A percentile compares a stretch with the other conserved stretches of the same genome.
Evolutionary conservation across 1,140 invertebrate genomes (phyloP).

Genomic region (Brevipalpus yothersi): DNA sequence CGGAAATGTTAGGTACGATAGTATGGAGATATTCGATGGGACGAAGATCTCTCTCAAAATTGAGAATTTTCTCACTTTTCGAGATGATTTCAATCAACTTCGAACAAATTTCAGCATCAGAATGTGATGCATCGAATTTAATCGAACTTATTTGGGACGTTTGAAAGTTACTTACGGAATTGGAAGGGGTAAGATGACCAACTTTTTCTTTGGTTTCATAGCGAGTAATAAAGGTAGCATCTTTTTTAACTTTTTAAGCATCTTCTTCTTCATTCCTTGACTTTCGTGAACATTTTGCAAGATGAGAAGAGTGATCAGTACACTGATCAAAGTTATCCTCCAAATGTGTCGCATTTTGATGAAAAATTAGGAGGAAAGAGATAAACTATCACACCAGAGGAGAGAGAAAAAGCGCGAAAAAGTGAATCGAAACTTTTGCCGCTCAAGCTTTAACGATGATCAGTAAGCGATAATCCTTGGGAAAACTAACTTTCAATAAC

Average conservation of each 20-base stretch:
- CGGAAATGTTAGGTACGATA: too few species aligned
- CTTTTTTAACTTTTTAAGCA: background rate
- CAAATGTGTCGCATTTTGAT: too few species aligned
- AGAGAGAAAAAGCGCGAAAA: too few species aligned
- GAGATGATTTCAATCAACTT: background rate
- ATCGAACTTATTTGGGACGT: background rate
- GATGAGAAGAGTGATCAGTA: background rate
- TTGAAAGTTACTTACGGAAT: background rate
- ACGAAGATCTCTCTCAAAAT: background rate
- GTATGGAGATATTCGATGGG: too few species aligned
- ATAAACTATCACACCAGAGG: too few species aligned
- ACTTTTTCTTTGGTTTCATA: background rate
- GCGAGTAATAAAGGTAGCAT: background rate
- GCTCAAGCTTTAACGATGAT: too few species aligned
- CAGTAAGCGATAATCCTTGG: too few species aligned
- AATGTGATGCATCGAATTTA: too few species aligned
- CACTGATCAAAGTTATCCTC: background rate
- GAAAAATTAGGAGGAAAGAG: too few species aligned
- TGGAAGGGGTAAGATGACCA: background rate
- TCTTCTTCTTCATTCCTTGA: background rate
- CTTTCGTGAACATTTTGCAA: background rate
- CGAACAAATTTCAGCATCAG: background rate
- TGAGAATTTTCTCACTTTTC: background rate
- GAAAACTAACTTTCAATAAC: too few species aligned
- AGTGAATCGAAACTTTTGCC: too few species aligned